Evolutionary conservation across 2,797 vertebrate genomes (phyloP).

Genomic region (Lepus townsendii): DNA sequence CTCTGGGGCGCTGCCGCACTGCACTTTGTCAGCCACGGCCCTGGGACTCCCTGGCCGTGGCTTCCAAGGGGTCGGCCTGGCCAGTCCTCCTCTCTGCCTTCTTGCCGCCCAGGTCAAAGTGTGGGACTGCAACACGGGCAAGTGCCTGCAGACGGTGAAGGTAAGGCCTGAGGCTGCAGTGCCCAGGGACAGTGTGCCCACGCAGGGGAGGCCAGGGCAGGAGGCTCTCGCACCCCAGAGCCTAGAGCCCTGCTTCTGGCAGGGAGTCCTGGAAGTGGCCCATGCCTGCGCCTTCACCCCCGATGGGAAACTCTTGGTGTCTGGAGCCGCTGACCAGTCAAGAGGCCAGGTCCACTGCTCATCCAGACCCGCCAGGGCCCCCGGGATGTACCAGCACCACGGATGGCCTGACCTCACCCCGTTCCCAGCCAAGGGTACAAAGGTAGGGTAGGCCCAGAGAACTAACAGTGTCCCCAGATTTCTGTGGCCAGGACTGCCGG

Average conservation of each 20-base stretch:
- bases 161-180: neutral
- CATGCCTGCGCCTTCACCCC: constrained; percentile 82
- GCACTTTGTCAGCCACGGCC: neutral
- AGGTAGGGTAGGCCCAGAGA: neutral
- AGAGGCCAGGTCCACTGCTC: neutral
- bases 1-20: too few species aligned
- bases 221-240: accelerated
- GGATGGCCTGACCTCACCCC: neutral
- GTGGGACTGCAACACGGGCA: constrained; percentile 76
- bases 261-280: constrained; percentile 75
- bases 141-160: constrained; percentile 62
- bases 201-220: neutral
- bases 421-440: neutral
- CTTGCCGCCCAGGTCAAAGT: constrained; percentile 77
- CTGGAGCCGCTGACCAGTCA: constrained; percentile 72
- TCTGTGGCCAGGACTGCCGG: neutral
- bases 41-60: neutral
- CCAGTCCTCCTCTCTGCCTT: neutral
- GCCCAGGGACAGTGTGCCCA: neutral
- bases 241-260: neutral
- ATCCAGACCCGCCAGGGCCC: neutral
- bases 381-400: accelerated
- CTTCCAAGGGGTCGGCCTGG: neutral
- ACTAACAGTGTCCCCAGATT: neutral
- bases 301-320: constrained; percentile 74